Base-by-base conservation (phyloP, 2,888 invertebrate genomes). In the Subacronicta megacephala region DNA sequence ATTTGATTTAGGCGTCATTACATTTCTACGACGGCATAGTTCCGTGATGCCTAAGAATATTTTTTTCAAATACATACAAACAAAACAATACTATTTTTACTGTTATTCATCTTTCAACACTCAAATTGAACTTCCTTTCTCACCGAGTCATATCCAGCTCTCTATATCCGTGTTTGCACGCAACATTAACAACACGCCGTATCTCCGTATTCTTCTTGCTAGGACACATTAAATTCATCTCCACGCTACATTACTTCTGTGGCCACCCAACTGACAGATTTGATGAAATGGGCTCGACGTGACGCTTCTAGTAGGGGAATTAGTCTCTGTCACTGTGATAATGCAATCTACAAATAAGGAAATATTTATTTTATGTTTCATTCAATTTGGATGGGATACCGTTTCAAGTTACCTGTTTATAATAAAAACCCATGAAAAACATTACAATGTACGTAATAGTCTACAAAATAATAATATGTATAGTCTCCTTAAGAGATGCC, bases 131-230 rank as follows among this genome's bases (percentile, higher is more conserved):
- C 53, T 52, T 52, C 56, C 68, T 47, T 55, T 45, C 17, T 5
- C 47, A 64, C 6, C 9, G 31, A 59, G 51, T 46, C 67, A 43
- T 50, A 49, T 65, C 63, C 60, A 63, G 62, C 33, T 37, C 45
- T 68, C 61, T 55, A 59, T 50, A 59, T 68, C 54, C 55, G 46
- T 66, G 60, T 40, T 52, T 44, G 68, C 83, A 85, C 84, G 87
- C 84, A 77, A 86, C 88, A 88, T 89, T 88, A 87, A 76, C 61
- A 77, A 71, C 77, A 81, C 75, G 80, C 43, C 73, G 74, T 80
- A 72, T 75, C 77, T 71, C 56, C 65, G 62, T 64, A 67, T 69
- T 77, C 50, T 13, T 60, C 41, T 10, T n/a, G 7, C 12, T 47
- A 82, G 81, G 67, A 78, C 79, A 80, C 76, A 82, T 83, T 82